Conservation (phyloP, 2,888 invertebrate genomes). For the Calliphora vomitoria region DNA sequence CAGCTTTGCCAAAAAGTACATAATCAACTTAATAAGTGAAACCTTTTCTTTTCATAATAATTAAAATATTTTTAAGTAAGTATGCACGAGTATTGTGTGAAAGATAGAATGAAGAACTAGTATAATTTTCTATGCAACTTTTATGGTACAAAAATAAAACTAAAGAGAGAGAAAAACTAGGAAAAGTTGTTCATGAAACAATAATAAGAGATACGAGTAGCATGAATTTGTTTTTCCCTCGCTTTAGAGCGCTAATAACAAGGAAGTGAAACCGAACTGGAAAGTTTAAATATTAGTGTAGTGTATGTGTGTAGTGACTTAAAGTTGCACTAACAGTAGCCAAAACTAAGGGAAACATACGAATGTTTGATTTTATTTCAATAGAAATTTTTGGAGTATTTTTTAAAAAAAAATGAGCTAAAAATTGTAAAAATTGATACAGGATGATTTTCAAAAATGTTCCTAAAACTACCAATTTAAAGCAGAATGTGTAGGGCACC, state of each 20-base stretch:
- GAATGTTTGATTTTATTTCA: too few relatives aligned
- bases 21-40: slow-evolving; percentile 40
- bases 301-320: background rate
- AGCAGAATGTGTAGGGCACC: background rate
- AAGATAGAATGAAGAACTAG: background rate
- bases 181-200: slow-evolving; percentile 4
- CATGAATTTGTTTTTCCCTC: background rate
- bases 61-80: slow-evolving; percentile 14
- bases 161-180: background rate
- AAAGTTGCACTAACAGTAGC: background rate
- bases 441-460: too few relatives aligned
- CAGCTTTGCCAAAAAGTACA: slow-evolving; percentile 16
- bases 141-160: too few relatives aligned
- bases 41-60: slow-evolving; percentile 41
- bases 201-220: slow-evolving; percentile 11
- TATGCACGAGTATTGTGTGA: background rate
- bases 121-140: slow-evolving; percentile 34
- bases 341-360: background rate
- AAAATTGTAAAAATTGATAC: too few relatives aligned
- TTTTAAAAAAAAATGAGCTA: too few relatives aligned
- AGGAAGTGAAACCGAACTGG: background rate
- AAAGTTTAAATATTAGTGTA: background rate
- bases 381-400: too few relatives aligned
- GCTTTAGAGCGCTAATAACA: slow-evolving; percentile 10
- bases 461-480: too few relatives aligned